Conservation (phyloP, 1,140 invertebrate species). For the Heliothis virescens region DNA sequence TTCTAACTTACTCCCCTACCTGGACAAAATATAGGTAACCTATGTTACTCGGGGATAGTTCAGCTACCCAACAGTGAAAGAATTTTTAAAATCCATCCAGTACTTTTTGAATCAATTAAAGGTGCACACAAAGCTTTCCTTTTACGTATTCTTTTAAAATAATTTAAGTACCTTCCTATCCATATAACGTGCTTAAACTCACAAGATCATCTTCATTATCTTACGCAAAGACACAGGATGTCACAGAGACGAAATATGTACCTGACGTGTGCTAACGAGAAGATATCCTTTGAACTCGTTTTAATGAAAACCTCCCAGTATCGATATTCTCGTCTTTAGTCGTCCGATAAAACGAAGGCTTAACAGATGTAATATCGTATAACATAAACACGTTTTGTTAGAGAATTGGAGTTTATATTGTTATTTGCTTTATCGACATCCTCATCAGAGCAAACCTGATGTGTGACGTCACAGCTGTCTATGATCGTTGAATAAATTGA, state of each 20-base stretch:
- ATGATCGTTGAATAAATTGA: too few relatives aligned
- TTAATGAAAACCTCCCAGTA: constrained; percentile 35
- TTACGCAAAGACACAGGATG: background rate
- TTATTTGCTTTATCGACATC: background rate
- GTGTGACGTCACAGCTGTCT: background rate
- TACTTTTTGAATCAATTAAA: too few relatives aligned
- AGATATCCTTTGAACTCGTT: constrained; percentile 49
- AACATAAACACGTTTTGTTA: constrained; percentile 20
- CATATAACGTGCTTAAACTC: background rate
- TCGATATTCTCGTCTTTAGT: constrained; percentile 14
- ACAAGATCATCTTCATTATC: background rate
- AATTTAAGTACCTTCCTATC: background rate
- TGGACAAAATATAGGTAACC: too few relatives aligned
- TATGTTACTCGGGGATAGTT: too few relatives aligned
- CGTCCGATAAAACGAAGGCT: constrained; percentile 2
- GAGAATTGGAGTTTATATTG: background rate
- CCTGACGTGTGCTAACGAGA: constrained; percentile 43
- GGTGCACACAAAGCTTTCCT: too few relatives aligned
- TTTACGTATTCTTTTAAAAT: background rate
- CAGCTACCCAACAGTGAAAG: too few relatives aligned
- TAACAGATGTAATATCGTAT: constrained; percentile 16
- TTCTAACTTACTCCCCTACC: too few relatives aligned
- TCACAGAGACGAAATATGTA: background rate
- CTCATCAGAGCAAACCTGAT: background rate
- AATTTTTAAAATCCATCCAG: too few relatives aligned